Percentiles rank a stretch among this genome's conserved stretches.
phyloP scores from a whole-genome alignment of 2,113 vertebrate genomes.

The Triplophysa tibetana region DNA sequence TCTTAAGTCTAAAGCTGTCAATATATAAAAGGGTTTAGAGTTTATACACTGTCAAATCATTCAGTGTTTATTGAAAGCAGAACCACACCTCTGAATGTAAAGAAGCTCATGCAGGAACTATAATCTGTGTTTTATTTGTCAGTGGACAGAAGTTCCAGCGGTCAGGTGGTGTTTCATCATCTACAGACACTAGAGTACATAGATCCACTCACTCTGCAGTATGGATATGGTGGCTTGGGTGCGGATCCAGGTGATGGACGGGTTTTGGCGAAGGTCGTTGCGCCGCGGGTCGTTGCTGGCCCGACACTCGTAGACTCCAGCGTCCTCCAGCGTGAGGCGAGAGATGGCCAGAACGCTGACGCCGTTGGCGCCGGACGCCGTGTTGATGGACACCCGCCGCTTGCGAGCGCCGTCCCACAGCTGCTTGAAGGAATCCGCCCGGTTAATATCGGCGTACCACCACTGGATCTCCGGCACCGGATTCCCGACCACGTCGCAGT shows the following conservation, averaged over 20 bases:
- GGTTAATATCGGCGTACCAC: constrained; percentile 99
- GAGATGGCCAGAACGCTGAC: constrained; percentile 96
- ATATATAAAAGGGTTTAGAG: no score
- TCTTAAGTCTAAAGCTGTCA: no score
- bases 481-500: constrained; percentile 97
- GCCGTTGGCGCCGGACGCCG: constrained; percentile 91
- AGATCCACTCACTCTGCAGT: constrained; percentile 96
- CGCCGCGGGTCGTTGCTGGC: constrained; percentile 98
- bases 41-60: no score
- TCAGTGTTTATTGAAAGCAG: neutral
- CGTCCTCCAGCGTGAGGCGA: constrained; percentile 94
- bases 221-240: constrained; percentile 98
- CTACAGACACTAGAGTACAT: constrained; percentile 83
- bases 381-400: constrained; percentile 94
- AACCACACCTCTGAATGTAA: neutral
- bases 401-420: constrained; percentile 96
- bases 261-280: constrained; percentile 97
- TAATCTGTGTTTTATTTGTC: no score
- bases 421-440: constrained; percentile 98
- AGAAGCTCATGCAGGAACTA: neutral
- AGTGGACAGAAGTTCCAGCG: neutral
- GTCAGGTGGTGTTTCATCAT: constrained; percentile 72
- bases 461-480: constrained; percentile 99
- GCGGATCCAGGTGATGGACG: constrained; percentile 97
- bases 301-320: constrained; percentile 98